These are phyloP conservation scores for Naja naja DNA, from an alignment of 2,113 vertebrate genomes.

Conservation along the genomic window DNA sequence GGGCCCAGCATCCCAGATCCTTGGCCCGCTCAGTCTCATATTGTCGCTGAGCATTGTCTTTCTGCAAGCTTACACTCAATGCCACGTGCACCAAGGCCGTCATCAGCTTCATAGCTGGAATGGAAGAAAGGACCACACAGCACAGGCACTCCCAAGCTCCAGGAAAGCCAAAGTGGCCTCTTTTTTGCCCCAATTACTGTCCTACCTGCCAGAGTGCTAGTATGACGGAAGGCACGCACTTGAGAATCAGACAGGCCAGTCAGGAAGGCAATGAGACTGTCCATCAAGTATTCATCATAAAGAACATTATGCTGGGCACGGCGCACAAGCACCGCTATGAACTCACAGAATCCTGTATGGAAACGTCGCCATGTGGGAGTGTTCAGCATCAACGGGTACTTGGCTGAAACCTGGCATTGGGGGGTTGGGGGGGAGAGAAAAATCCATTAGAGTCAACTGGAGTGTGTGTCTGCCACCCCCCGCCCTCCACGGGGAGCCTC, in stretches of 20 bases:
- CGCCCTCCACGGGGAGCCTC: background rate
- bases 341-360: constrained; percentile 76
- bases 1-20: constrained; percentile 46
- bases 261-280: constrained; percentile 78
- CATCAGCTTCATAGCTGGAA: constrained; percentile 70
- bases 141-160: background rate
- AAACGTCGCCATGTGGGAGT: constrained; percentile 75
- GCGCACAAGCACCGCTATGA: constrained; percentile 71
- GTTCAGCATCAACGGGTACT: constrained; percentile 76
- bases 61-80: constrained; percentile 55
- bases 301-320: constrained; percentile 77
- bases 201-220: constrained; percentile 86
- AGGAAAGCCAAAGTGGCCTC: no score
- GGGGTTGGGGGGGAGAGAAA: background rate
- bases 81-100: constrained; percentile 64
- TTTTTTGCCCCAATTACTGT: no score
- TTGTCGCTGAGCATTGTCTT: constrained; percentile 63
- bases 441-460: background rate
- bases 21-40: constrained; percentile 64
- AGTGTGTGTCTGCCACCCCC: background rate
- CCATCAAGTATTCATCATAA: constrained; percentile 82
- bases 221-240: constrained; percentile 88
- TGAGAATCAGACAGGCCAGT: constrained; percentile 88
- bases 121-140: background rate
- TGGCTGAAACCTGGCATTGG: constrained; percentile 71